Evolutionary conservation across 2,797 vertebrate genomes (phyloP).

Genomic region (Tapera naevia): DNA sequence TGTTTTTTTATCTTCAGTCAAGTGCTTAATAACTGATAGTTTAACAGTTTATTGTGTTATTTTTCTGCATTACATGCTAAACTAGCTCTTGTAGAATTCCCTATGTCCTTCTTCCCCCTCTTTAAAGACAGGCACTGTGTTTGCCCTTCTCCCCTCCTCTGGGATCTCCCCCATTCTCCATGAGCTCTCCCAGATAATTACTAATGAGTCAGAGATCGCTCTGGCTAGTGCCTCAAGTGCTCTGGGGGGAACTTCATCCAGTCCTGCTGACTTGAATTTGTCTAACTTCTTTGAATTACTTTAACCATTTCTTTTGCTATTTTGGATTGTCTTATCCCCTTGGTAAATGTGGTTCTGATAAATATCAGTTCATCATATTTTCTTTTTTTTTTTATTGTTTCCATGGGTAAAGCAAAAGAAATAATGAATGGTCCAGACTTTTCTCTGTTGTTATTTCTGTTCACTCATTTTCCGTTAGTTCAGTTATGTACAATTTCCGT

Average conservation of each 20-base stretch:
- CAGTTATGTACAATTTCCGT: background rate
- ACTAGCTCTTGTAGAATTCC: background rate
- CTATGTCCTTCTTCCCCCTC: background rate
- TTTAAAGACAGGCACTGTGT: background rate
- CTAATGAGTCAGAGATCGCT: constrained; percentile 34
- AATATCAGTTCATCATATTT: background rate
- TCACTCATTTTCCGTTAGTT: background rate
- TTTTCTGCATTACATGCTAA: background rate
- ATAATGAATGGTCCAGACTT: background rate
- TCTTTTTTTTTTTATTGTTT: background rate
- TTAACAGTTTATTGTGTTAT: background rate
- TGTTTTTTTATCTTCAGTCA: background rate
- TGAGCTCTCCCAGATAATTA: constrained; percentile 9
- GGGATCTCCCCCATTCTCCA: background rate
- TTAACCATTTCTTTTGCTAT: background rate
- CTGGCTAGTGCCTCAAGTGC: constrained; percentile 19
- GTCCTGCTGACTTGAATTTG: constrained; percentile 12
- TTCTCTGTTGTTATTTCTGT: background rate
- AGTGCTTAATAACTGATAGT: background rate
- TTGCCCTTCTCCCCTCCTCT: constrained; percentile 10
- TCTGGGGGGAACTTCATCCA: constrained; percentile 4
- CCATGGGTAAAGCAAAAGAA: background rate
- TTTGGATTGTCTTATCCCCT: background rate
- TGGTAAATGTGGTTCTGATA: background rate
- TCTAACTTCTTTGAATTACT: background rate